phyloP scores from a whole-genome alignment of 2,797 vertebrate species.

The Uromys caudimaculatus region DNA sequence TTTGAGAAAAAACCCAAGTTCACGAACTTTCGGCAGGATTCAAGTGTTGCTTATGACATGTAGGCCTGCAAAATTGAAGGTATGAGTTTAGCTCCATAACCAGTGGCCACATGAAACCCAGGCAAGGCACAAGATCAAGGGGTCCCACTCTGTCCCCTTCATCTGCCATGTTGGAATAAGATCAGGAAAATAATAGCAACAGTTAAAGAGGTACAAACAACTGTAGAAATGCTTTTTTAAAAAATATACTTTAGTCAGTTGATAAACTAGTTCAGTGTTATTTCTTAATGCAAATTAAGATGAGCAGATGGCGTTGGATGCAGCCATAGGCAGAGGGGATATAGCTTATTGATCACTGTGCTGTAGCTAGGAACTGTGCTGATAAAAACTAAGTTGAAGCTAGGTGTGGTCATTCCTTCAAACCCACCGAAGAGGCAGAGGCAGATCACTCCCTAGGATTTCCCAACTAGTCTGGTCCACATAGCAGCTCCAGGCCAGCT shows the following conservation, averaged over 20 bases:
- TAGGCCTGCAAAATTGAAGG: not conserved
- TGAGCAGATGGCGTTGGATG: not conserved
- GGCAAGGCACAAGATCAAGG: not conserved
- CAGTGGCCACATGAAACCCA: not conserved
- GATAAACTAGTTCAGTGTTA: constrained; percentile 23
- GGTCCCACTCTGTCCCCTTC: not conserved
- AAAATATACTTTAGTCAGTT: constrained; percentile 7
- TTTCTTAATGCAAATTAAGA: constrained; percentile 34
- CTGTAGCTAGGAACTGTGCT: not conserved
- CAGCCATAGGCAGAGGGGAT: constrained; percentile 22
- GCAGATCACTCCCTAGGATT: not conserved
- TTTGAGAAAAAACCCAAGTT: not conserved
- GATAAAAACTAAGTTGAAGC: constrained; percentile 18
- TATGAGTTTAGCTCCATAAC: not conserved
- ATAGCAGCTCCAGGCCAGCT: not conserved
- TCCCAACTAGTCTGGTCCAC: not conserved
- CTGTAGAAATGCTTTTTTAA: not conserved
- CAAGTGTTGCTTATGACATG: not conserved
- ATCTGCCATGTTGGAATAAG: not conserved
- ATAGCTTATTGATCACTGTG: constrained; percentile 4
- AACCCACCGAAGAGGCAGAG: not conserved
- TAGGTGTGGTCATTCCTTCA: not conserved
- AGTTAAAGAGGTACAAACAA: constrained; percentile 36
- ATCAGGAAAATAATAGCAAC: not conserved
- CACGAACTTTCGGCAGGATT: not conserved